Conservation (phyloP, 2,797 vertebrate species). For the Champsocephalus gunnari region DNA sequence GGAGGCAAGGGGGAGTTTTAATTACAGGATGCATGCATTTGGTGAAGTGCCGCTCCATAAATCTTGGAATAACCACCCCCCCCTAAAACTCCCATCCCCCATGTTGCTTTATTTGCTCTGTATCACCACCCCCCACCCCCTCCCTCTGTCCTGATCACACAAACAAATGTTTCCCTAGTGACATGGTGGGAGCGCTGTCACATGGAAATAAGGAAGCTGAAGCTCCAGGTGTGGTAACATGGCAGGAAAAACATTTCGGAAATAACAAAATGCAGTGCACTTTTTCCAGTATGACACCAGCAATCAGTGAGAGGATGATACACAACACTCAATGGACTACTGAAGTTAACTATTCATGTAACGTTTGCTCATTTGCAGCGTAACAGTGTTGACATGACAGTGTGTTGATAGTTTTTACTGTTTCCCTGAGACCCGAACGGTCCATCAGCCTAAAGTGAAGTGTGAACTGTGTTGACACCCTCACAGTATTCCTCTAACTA, state of each 20-base stretch:
- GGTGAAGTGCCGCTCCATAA: conserved; percentile 82
- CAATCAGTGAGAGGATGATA: background rate
- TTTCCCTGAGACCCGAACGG: conserved; percentile 31
- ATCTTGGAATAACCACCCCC: conserved; percentile 78
- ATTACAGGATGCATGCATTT: conserved; percentile 88
- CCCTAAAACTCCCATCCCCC: conserved; percentile 52
- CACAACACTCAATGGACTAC: background rate
- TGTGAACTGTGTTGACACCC: conserved; percentile 43
- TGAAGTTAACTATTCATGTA: conserved; percentile 10
- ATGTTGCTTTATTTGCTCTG: conserved; percentile 62
- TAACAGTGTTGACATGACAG: background rate
- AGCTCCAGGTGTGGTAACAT: conserved; percentile 16
- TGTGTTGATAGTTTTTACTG: conserved; percentile 1
- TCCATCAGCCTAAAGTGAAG: conserved; percentile 8
- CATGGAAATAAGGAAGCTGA: conserved; percentile 8
- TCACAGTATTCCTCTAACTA: conserved; percentile 29
- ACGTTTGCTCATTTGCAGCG: background rate
- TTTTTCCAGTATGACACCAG: background rate
- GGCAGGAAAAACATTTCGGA: background rate
- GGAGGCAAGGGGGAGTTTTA: conserved; percentile 79
- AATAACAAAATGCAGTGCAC: background rate
- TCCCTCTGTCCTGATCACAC: conserved; percentile 62
- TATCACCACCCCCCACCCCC: conserved; percentile 4
- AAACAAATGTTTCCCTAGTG: conserved; percentile 69
- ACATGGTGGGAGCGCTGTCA: conserved; percentile 17